Conservation (phyloP, 2,888 invertebrate genomes). For the Cylindroiulus punctatus region DNA sequence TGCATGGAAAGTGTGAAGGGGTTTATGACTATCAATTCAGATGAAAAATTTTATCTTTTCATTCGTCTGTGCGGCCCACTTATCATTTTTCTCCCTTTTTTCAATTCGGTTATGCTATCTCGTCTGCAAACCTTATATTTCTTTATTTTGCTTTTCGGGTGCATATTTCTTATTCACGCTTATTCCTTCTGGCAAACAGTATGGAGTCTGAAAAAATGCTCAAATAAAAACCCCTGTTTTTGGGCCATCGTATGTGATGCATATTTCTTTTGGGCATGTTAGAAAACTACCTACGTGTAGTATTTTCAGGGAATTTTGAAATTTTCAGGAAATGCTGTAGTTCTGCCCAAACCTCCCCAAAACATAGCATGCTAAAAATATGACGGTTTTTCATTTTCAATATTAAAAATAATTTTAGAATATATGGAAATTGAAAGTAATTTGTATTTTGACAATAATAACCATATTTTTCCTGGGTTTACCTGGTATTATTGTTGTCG, state of each 20-base stretch:
- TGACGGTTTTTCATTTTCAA: no score
- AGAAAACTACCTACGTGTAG: no score
- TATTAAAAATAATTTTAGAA: no score
- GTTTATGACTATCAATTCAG: conserved; percentile 34
- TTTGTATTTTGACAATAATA: no score
- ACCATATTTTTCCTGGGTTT: no score
- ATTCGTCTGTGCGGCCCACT: conserved; percentile 20
- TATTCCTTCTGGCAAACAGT: conserved; percentile 16
- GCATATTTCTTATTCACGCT: conserved; percentile 30
- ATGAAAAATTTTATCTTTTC: conserved; percentile 40
- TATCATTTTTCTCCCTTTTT: conserved; percentile 14
- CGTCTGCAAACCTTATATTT: conserved; percentile 26
- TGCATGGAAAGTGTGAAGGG: conserved; percentile 37
- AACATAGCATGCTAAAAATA: no score
- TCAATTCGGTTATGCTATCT: conserved; percentile 37
- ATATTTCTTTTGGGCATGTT: no score
- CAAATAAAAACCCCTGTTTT: neutral
- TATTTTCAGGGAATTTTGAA: no score
- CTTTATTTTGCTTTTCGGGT: neutral
- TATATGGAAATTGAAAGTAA: no score
- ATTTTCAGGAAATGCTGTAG: no score
- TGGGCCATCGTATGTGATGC: neutral
- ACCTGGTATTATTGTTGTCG: no score
- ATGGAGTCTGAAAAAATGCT: neutral
- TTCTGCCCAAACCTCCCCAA: no score